Evolutionary conservation across 92 coral and sea anemone species (phyloP), one percentile per base, ranked within the genome.

Genomic region (Blastomussa wellsi): DNA sequence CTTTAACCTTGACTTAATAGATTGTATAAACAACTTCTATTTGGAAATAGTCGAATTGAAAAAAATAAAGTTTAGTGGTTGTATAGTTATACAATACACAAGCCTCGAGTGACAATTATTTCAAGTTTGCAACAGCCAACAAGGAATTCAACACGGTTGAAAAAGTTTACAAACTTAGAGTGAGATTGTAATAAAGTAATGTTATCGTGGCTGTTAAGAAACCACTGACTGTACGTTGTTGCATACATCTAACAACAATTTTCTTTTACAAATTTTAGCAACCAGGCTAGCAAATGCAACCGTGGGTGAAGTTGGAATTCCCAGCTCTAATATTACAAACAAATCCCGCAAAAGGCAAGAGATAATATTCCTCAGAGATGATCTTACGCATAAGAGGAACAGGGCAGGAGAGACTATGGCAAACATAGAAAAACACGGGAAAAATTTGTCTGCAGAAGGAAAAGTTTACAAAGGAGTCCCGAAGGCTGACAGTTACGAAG

Each of bases 391-490:
- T 72, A 94, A 94, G 69, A 90, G 98, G 15, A 86, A 88, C 65
- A 82, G 90, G 64, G 84, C 83, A 41, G 90, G 87, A 51, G 89
- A 72, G 55, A 88, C 51, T 22, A 82, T 88, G 80, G 77, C 88
- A 33, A 52, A 85, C 31, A 82, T 94, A 80, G 95, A 92, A 75
- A 89, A 81, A 16, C 92, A 87, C 49, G 98, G 93, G 12, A 93
- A 92, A 72, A 93, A 87, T 69, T 84, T 94, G 26, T 87, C 91
- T 26, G 87, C 88, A 20, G 98, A 94, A 16, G 98, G 98, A 33
- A 86, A 79, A 26, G 90, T 92, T 51, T 82, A 89, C 22, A 89
- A 67, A 60, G 85, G 66, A 57, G 28, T 35, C 1, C 70, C 83
- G 19, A 65, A 35, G 55, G 66, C 52, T 22, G 51, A 81, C 2